Evolutionary conservation across 2,888 invertebrate genomes (phyloP).

Genomic region (Anorthoa munda): DNA sequence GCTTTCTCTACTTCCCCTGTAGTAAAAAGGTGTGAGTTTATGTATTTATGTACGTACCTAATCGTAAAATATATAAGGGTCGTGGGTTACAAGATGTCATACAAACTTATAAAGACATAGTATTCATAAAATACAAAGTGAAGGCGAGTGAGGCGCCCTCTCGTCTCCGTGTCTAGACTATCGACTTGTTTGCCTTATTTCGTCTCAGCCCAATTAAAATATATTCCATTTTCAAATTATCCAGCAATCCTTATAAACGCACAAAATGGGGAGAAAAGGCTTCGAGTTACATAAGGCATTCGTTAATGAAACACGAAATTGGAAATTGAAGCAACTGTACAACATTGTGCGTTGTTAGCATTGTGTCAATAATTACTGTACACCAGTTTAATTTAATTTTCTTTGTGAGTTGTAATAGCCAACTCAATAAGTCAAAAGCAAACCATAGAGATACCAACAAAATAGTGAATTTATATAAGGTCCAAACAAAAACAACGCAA

Average conservation of each 20-base stretch:
- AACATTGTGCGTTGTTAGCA: conserved; percentile 56
- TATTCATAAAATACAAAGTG: conserved; percentile 48
- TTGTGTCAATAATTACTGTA: conserved; percentile 60
- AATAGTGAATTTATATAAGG: not conserved
- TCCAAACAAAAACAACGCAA: not conserved
- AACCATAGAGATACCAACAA: not conserved
- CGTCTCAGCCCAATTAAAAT: conserved; percentile 62
- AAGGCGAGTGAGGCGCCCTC: conserved; percentile 36
- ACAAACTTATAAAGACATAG: conserved; percentile 6
- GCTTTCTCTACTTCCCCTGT: too few relatives aligned
- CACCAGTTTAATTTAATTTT: conserved; percentile 54
- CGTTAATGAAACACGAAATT: conserved; percentile 72
- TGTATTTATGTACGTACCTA: not conserved
- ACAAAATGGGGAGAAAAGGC: conserved; percentile 68
- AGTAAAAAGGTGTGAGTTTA: too few relatives aligned
- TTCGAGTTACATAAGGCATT: conserved; percentile 70
- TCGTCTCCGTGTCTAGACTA: conserved; percentile 53
- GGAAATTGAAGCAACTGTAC: conserved; percentile 67
- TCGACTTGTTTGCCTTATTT: conserved; percentile 54
- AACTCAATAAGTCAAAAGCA: conserved; percentile 30
- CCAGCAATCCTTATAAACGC: conserved; percentile 64
- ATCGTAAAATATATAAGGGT: not conserved
- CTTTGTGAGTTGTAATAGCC: conserved; percentile 28
- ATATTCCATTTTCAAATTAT: conserved; percentile 63
- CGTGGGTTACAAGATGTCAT: not conserved